Percentiles rank a stretch among this genome's conserved stretches.
Evolutionary conservation across 2,888 invertebrate genomes (phyloP).

Genomic region (Cryptosula pallasiana): DNA sequence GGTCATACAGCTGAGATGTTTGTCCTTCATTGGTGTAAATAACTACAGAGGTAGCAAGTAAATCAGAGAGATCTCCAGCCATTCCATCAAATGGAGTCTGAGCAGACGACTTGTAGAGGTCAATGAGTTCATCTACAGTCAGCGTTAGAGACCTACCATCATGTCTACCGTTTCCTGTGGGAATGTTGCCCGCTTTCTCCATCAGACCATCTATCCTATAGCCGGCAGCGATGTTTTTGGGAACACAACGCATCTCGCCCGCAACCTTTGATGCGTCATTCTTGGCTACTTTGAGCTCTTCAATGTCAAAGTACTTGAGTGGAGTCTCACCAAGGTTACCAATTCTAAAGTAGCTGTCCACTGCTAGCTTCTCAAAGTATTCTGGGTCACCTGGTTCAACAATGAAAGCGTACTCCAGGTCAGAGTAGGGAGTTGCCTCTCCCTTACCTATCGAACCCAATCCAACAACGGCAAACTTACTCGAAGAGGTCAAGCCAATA

Average conservation of each 20-base stretch:
- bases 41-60: neutral
- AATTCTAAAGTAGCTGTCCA: conserved; percentile 9
- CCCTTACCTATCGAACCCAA: neutral
- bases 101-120: neutral
- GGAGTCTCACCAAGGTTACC: neutral
- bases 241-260: neutral
- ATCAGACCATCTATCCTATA: neutral
- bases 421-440: conserved; percentile 13
- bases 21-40: neutral
- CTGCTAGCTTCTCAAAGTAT: conserved; percentile 9
- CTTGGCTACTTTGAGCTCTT: neutral
- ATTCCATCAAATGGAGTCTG: neutral
- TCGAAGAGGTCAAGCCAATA: neutral
- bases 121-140: neutral
- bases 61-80: neutral
- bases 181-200: neutral
- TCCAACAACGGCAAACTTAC: neutral
- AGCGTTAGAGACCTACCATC: neutral
- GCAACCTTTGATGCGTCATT: too few species aligned
- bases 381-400: neutral
- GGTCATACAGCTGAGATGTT: neutral
- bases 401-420: conserved; percentile 9
- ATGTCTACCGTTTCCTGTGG: neutral
- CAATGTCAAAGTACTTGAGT: neutral
- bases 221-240: neutral